phyloP scores from a whole-genome alignment of 2,888 invertebrate genomes.

The Tetanocera ferruginea region DNA sequence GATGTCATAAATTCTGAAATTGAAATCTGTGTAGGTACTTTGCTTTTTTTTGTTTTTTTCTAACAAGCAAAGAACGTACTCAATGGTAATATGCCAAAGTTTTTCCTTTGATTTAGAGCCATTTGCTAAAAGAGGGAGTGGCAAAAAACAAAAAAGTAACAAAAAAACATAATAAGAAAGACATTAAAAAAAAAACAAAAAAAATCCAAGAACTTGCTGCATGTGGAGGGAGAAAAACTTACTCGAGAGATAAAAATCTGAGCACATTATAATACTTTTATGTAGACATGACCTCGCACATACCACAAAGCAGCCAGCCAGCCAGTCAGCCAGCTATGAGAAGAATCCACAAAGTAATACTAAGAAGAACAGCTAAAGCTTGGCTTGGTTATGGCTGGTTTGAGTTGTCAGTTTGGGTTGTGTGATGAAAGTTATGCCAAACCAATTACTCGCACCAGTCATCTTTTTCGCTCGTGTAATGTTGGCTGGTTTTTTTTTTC shows the following conservation, averaged over 20 bases:
- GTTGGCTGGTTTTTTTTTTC: neutral
- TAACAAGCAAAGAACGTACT: slow-evolving; percentile 17
- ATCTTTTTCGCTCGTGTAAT: neutral
- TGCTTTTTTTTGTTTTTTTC: neutral
- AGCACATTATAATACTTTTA: slow-evolving; percentile 34
- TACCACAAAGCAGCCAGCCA: slow-evolving; percentile 6
- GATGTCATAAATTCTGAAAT: slow-evolving; percentile 41
- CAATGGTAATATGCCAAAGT: slow-evolving; percentile 46
- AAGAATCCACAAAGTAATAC: neutral
- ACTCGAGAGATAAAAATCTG: slow-evolving; percentile 39
- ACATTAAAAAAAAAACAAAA: slow-evolving; percentile 9
- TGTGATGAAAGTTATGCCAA: slow-evolving; percentile 48
- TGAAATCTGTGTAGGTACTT: slow-evolving; percentile 34
- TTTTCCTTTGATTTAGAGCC: slow-evolving; percentile 51
- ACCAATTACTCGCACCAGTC: slow-evolving; percentile 53
- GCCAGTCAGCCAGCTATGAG: neutral
- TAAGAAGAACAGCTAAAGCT: neutral
- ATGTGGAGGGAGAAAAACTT: slow-evolving; percentile 6
- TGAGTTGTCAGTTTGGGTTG: slow-evolving; percentile 2
- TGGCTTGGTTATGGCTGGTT: neutral
- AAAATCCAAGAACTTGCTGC: neutral
- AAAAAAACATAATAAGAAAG: slow-evolving; percentile 24
- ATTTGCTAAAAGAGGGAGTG: slow-evolving; percentile 25
- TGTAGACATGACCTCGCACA: slow-evolving; percentile 51
- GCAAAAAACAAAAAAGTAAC: neutral